Evolutionary conservation across 2,888 invertebrate genomes (phyloP).

Genomic region (Synanthedon formicaeformis): DNA sequence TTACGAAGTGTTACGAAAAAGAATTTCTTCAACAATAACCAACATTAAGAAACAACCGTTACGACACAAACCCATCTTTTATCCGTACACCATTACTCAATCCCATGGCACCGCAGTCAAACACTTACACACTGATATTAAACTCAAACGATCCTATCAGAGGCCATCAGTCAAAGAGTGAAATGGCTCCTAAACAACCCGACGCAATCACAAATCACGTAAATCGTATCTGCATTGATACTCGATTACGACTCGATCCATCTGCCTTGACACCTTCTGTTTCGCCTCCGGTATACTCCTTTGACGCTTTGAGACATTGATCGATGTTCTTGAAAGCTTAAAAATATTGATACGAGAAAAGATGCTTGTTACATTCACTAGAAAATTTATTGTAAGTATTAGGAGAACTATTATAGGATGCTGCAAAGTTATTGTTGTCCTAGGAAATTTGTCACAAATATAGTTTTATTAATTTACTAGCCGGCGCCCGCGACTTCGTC

Average conservation of each 20-base stretch:
- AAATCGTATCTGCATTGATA: constrained; percentile 27
- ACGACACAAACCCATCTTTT: too few relatives aligned
- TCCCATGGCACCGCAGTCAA: too few relatives aligned
- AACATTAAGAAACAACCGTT: too few relatives aligned
- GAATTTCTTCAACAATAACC: too few relatives aligned
- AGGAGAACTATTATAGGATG: too few relatives aligned
- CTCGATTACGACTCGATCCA: constrained; percentile 31
- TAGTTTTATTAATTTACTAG: too few relatives aligned
- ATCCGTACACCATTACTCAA: too few relatives aligned
- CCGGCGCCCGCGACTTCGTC: too few relatives aligned
- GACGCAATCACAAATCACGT: constrained; percentile 22
- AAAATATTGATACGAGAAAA: constrained; percentile 16
- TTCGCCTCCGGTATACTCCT: constrained; percentile 32
- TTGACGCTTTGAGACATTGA: constrained; percentile 43
- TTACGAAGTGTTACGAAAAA: too few relatives aligned
- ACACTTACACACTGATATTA: background rate
- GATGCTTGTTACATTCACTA: constrained; percentile 19
- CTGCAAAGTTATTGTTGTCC: too few relatives aligned
- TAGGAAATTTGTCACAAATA: too few relatives aligned
- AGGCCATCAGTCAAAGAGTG: constrained; percentile 5
- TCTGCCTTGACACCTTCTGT: constrained; percentile 35
- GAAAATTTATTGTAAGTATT: background rate
- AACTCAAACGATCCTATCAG: background rate
- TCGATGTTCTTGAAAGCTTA: constrained; percentile 28
- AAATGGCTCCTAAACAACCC: constrained; percentile 5